A percentile compares a stretch with the other conserved stretches of the same genome.
These are phyloP conservation scores for Lateolabrax maculatus DNA, from an alignment of 2,797 vertebrate species.

Conservation along the genomic window DNA sequence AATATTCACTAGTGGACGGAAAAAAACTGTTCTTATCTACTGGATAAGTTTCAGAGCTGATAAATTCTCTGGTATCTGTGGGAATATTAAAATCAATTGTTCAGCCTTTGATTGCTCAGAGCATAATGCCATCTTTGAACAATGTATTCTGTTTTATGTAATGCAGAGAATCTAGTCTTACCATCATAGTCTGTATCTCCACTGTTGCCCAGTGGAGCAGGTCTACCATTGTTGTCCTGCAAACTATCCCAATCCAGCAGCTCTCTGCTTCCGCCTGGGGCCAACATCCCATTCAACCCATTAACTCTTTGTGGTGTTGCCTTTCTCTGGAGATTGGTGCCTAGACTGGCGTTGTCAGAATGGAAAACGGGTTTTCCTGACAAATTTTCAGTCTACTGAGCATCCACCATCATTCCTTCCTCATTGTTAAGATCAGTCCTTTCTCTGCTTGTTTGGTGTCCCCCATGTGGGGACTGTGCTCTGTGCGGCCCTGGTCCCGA, in stretches of 20 bases:
- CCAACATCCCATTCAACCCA: constrained; percentile 20
- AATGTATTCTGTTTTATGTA: neutral
- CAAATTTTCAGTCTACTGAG: neutral
- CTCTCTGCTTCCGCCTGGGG: constrained; percentile 36
- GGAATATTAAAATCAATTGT: constrained; percentile 14
- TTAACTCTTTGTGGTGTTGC: constrained; percentile 14
- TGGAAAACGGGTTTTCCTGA: constrained; percentile 12
- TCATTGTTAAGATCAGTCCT: constrained; percentile 37
- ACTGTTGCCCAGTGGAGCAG: constrained; percentile 48
- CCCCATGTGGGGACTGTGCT: constrained; percentile 13
- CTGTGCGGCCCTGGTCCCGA: constrained; percentile 35
- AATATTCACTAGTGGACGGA: neutral
- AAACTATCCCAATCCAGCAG: constrained; percentile 63
- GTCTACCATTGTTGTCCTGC: constrained; percentile 59
- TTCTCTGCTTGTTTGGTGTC: constrained; percentile 30
- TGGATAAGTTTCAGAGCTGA: constrained; percentile 59
- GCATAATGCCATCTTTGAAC: neutral
- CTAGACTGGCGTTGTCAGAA: constrained; percentile 18
- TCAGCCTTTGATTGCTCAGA: constrained; percentile 6
- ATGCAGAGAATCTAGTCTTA: constrained; percentile 25
- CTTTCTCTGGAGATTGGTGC: constrained; percentile 31
- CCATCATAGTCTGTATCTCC: constrained; percentile 60
- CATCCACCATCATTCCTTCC: constrained; percentile 16
- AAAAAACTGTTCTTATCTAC: constrained; percentile 48
- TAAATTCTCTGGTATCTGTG: constrained; percentile 68